Conservation (phyloP, 2,113 vertebrate species). For the Smithornis capensis region DNA sequence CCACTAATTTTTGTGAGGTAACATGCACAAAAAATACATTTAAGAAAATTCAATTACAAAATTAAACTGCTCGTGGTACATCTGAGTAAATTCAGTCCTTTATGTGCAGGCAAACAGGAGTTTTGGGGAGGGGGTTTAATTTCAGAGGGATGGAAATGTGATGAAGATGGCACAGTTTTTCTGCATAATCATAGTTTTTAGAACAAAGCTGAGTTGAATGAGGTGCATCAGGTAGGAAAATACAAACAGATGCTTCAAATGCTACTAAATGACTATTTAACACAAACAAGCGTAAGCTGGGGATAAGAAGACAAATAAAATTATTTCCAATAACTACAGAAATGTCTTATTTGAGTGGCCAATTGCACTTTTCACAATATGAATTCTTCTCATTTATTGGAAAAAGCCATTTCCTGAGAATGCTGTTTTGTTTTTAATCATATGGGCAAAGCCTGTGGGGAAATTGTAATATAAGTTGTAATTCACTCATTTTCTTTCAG, state of each 20-base stretch:
- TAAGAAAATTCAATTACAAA: slow-evolving; percentile 14
- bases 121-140: neutral
- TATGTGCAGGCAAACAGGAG: neutral
- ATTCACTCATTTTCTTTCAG: neutral
- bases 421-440: neutral
- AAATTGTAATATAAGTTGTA: neutral
- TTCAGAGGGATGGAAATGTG: neutral
- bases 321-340: neutral
- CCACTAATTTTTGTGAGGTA: neutral
- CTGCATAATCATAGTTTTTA: neutral
- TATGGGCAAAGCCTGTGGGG: neutral
- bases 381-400: neutral
- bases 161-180: neutral
- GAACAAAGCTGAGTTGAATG: neutral
- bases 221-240: neutral
- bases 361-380: neutral
- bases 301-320: neutral
- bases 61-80: neutral
- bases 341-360: neutral
- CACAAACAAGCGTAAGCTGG: neutral
- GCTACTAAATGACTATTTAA: neutral
- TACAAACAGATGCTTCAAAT: neutral
- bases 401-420: neutral
- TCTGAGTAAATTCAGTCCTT: neutral
- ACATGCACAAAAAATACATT: slow-evolving; percentile 13